Base-by-base conservation (phyloP, 2,113 vertebrate genomes). In the Pseudorectes ferrugineus region DNA sequence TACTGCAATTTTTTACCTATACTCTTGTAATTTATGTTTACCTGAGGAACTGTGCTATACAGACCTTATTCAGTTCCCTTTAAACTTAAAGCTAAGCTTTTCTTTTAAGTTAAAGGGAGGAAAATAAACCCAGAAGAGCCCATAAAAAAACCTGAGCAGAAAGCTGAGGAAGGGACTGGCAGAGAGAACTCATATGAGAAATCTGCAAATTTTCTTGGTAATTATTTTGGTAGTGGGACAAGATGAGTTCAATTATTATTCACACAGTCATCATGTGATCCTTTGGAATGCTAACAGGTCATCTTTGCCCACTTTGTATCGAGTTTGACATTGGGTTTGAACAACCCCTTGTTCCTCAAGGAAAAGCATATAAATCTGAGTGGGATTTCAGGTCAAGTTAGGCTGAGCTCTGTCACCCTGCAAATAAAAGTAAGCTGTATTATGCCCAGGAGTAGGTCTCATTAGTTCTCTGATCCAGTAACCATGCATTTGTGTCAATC, bases 401-500 rank as follows among this genome's bases (percentile, higher is more conserved):
- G 38, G 35, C 51, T 62, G 36, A 83, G 12, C 25, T 62, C 54
- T 65, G 49, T n/a, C 19, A n/a, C 8, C 28, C 2, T 61, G 22
- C 20, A 46, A 33, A 48, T 21, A 38, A 66, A 74, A 70, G 22
- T 33, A 43, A 74, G 6, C 26, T 78, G 70, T 17, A 54, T 23
- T 21, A 58, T 22, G 12, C 35, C 16, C 45, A 36, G 40, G 31
- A 85, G 21, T 54, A 59, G 13, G 14, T 74, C 31, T 63, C 9
- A 20, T 43, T 67, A 28, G 7, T 28, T 63, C 43, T 88, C 12
- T 79, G 57, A 72, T 62, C 31, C 26, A 52, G 43, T 31, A 86
- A 9, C 9, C 4, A 13, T 0, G 1, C 8, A 38, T 26, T 13
- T 49, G 20, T 68, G 35, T 35, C 13, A 25, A 55, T 45, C 17